phyloP scores from a whole-genome alignment of 1,140 invertebrate species.

The Ooceraea biroi region DNA sequence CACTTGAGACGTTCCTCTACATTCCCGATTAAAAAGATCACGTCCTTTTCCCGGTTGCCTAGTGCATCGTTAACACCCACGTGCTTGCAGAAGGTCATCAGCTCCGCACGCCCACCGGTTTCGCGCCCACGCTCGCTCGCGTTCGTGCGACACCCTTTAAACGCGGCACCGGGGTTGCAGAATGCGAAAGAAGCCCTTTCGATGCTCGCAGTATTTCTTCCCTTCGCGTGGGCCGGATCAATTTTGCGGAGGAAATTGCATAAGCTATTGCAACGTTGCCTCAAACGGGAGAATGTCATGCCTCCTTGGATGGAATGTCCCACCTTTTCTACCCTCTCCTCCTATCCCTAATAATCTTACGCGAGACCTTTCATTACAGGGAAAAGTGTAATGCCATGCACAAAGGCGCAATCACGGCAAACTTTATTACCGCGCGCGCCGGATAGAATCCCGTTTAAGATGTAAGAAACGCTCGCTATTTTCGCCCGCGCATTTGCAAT shows the following conservation, averaged over 20 bases:
- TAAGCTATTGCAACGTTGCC: conserved; percentile 54
- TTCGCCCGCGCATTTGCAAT: conserved; percentile 40
- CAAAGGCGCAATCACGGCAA: conserved; percentile 43
- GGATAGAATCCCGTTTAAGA: conserved; percentile 29
- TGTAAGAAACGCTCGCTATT: conserved; percentile 28
- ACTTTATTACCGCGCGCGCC: conserved; percentile 51
- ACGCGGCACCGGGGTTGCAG: conserved; percentile 28
- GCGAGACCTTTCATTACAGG: conserved; percentile 54
- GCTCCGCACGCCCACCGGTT: conserved; percentile 9
- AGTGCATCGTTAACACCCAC: conserved; percentile 52
- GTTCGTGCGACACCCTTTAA: conserved; percentile 32
- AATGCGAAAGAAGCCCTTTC: conserved; percentile 22
- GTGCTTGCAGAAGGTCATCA: conserved; percentile 51
- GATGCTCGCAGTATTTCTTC: conserved; percentile 37
- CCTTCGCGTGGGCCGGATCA: conserved; percentile 50
- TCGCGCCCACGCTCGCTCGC: conserved; percentile 45
- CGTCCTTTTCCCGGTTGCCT: conserved; percentile 27
- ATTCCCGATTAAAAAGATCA: conserved; percentile 53
- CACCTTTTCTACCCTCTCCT: too few species aligned
- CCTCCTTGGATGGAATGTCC: conserved; percentile 34
- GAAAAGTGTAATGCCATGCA: conserved; percentile 53
- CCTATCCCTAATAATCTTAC: conserved; percentile 56
- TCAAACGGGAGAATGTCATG: conserved; percentile 61
- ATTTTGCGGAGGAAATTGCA: conserved; percentile 57
- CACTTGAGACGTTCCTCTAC: conserved; percentile 14